These are phyloP conservation scores for Microctonus aethiopoides DNA, from an alignment of 2,888 invertebrate species.

Conservation along the genomic window DNA sequence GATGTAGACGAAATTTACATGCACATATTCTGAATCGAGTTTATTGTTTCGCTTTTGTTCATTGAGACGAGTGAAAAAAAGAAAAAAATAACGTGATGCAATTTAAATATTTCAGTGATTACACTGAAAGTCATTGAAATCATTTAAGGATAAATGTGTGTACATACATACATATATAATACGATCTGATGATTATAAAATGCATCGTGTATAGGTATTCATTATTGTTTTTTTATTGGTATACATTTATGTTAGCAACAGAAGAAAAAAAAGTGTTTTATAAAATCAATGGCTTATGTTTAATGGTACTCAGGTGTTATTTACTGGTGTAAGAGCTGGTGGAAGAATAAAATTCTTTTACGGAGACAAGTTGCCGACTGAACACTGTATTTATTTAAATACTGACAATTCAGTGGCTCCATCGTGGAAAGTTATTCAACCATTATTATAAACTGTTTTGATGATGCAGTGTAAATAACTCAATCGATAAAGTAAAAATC, in stretches of 20 bases:
- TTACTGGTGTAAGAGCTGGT: not conserved
- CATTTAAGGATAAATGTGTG: conserved; percentile 15
- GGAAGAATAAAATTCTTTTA: not conserved
- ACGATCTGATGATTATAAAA: no score
- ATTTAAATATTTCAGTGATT: conserved; percentile 17
- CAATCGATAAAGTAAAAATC: not conserved
- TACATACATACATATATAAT: no score
- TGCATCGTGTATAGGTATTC: conserved; percentile 14
- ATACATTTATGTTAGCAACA: not conserved
- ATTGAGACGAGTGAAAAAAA: not conserved
- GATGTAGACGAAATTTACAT: conserved; percentile 25
- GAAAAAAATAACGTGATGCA: not conserved
- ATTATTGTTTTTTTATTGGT: conserved; percentile 18
- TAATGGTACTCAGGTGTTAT: not conserved
- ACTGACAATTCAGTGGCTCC: not conserved
- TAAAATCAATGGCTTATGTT: not conserved
- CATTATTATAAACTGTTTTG: no score
- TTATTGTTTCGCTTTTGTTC: conserved; percentile 25
- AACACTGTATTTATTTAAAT: not conserved
- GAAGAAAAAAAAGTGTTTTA: not conserved
- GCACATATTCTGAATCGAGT: conserved; percentile 13
- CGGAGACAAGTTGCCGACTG: not conserved
- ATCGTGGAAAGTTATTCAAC: not conserved
- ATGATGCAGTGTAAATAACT: no score
- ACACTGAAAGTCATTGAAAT: conserved; percentile 29